Base-by-base conservation (phyloP, 2,797 vertebrate species). In the Eptatretus atami region DNA sequence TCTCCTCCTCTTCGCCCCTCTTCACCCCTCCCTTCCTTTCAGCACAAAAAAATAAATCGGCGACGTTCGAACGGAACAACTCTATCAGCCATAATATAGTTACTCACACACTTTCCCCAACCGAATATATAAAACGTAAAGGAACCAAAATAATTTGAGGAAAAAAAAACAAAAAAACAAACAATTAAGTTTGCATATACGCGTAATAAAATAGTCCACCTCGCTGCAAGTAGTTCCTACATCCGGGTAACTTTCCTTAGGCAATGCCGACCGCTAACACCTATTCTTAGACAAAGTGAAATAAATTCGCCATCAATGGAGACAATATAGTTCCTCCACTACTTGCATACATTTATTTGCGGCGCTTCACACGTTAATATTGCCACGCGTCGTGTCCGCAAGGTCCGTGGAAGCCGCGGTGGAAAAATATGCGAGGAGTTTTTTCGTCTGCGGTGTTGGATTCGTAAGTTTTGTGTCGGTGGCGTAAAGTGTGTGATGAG, bases 241-340 rank as follows among this genome's bases (percentile, higher is more conserved):
- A 87, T 86, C 84, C 84, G 84, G 84, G 84, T 78, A 83, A 78
- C 77, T 76, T 74, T 70, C 78, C 77, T 81, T 83, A 76, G 82
- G 79, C 82, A 79, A 81, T 78, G 80, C 72, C 78, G 80, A 79
- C 82, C 76, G 79, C 74, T 79, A 82, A 78, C 82, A 81, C 84
- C 84, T 81, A 78, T 79, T 79, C 76, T 65, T 73, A 75, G 79
- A 77, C 80, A 77, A 81, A 84, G 84, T 79, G 82, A 82, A 83
- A 82, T 84, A 80, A 80, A 81, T 78, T 79, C 81, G 82, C 81
- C 57, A 24, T 61, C 57, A 61, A 61, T 61, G 57, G 57, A 61
- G 57, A 61, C n/a, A 61, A 61, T 25, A 24, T 61, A 61, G 57
- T 61, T 25, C 57, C n/a, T 61, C 57, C 57, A n/a, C 25, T 61